Evolutionary conservation across 2,113 vertebrate species (phyloP), one percentile per base, ranked within the genome.

Genomic region (Danionella cerebrum): DNA sequence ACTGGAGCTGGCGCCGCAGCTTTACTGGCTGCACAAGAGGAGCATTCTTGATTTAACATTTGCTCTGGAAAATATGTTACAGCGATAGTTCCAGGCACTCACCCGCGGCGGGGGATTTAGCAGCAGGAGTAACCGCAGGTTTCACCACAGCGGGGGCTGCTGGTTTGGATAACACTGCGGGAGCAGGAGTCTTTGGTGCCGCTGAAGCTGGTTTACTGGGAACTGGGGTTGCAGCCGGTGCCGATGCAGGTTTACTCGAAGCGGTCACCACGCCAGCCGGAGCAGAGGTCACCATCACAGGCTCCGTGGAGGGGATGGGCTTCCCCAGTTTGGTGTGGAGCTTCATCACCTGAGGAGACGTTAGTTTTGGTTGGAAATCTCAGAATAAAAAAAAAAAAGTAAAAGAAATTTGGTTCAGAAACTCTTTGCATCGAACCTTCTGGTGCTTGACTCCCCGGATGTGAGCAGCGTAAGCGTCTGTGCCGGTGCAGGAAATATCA

Each of bases 271-370:
- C 80, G n/a, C 83, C 18, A 48, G 76, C 79, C 7, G 84, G 69
- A 53, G 84, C 39, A 10, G 86, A 76, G 78, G 81, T 90, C 39
- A 85, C 84, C 9, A 90, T 54, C 11, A 83, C 78, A 0, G 90
- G 89, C 67, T 93, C 88, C 1, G 80, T 78, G 10, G 88, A 82
- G 5, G 92, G 92, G 11, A 92, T 90, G 35, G 91, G 90, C 65
- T 91, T 94, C 12, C 91, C 92, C 27, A 94, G 76, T 76, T 88
- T 91, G 53, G 87, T 87, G 79, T 93, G 89, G 69, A 92, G 80
- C 80, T 91, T 94, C 74, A 91, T 82, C 69, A 91, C 91, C 92
- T 94, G 44, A 76, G 63, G 27, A n/a, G n/a, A n/a, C n/a, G n/a
- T n/a, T n/a, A n/a, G n/a, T n/a, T n/a, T n/a, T n/a, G n/a, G n/a